Conservation (phyloP, 2,888 invertebrate species). For the Panopea generosa region DNA sequence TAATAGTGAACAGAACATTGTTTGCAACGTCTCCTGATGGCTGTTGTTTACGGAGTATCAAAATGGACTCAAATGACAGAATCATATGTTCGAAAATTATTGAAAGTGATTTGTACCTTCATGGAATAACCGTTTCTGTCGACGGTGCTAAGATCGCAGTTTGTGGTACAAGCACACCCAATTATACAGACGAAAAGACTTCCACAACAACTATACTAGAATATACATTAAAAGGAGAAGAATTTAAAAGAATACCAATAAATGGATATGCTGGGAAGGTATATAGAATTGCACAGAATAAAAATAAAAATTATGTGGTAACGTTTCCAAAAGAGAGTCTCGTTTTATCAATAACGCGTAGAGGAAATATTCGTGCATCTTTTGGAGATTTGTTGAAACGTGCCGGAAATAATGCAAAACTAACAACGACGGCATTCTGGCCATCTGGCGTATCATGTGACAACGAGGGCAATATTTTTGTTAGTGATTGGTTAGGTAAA, state of each 20-base stretch:
- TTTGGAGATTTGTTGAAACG: constrained; percentile 21
- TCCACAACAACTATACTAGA: constrained; percentile 35
- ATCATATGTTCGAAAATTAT: neutral
- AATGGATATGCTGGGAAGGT: constrained; percentile 36
- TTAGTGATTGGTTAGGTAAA: constrained; percentile 41
- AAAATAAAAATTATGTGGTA: constrained; percentile 28
- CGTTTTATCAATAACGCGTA: constrained; percentile 19
- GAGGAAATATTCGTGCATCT: constrained; percentile 14
- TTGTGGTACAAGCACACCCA: constrained; percentile 38
- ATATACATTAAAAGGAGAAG: constrained; percentile 11
- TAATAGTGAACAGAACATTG: constrained; percentile 12
- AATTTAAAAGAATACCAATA: constrained; percentile 21
- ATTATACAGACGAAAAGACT: constrained; percentile 30
- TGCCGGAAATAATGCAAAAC: neutral
- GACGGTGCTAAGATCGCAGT: constrained; percentile 21
- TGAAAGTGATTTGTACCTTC: constrained; percentile 15
- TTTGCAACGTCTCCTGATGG: constrained; percentile 40
- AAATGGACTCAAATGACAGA: neutral
- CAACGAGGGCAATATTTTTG: constrained; percentile 27
- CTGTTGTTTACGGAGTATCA: constrained; percentile 7
- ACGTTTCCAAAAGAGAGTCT: constrained; percentile 46
- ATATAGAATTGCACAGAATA: constrained; percentile 42
- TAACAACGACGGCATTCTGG: constrained; percentile 24
- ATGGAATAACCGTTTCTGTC: constrained; percentile 29
- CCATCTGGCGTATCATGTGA: constrained; percentile 44